Evolutionary conservation across 2,888 invertebrate species (phyloP), one percentile per base, ranked within the genome.

Genomic region (Pristionchus entomophagus): DNA sequence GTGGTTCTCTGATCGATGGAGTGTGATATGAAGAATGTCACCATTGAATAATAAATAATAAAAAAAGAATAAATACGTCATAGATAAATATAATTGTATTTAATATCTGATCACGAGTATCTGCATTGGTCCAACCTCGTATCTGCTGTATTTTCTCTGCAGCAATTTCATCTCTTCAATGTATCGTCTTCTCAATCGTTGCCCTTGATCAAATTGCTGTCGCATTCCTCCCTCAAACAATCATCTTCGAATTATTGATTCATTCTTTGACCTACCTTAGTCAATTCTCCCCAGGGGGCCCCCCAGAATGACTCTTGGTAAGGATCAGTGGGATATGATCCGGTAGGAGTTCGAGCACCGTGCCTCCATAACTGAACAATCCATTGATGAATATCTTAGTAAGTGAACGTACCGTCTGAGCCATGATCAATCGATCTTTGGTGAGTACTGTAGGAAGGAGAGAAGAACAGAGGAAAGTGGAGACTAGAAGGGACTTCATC

Each of bases 351-450:
- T 12, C 92, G 87, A 62, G 89, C 90, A 26, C 92, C 92, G 77
- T 92, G 92, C 41, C 92, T 73, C 90, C 90, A 92, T 19, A 91
- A 26, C 91, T 91, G 82, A 78, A 84, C 26, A 49, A 6, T n/a
- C 38, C 38, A n/a, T 41, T 73, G n/a, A 19, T 41, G 41, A 73
- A 38, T 2, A n/a, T 2, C 2, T 26, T n/a, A 73, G 10, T 26
- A 19, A n/a, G n/a, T n/a, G n/a, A n/a, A n/a, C 5, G 32, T 59
- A 82, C 82, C 56, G 82, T 59, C 41, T 82, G 82, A 19, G 82
- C 82, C n/a, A 82, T 2, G n/a, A 82, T 22, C 26, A 82, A n/a
- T 41, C 45, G 56, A 41, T 82, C 82, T 14, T 56, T 59, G 5
- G 82, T n/a, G 12, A 59, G n/a, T 0, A 22, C 26, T 3, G 12